A percentile compares a stretch with the other conserved stretches of the same genome.
Conservation (phyloP, 2,888 invertebrate genomes). For the Lycocerus yunnanus region DNA sequence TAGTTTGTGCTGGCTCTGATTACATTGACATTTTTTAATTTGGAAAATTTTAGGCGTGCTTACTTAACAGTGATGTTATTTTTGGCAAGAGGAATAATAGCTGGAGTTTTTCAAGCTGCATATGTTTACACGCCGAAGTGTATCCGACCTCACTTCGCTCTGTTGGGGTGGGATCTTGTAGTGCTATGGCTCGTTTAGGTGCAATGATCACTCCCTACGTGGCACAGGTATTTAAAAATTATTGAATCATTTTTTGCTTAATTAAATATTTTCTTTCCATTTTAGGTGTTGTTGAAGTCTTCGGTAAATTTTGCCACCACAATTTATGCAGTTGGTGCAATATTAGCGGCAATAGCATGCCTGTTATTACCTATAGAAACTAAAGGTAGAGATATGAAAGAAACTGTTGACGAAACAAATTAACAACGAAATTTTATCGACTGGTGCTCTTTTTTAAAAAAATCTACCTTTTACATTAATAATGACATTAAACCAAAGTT, state of each 20-base stretch:
- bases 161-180: constrained; percentile 91
- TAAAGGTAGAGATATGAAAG: constrained; percentile 71
- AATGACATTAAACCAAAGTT: constrained; percentile 23
- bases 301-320: constrained; percentile 75
- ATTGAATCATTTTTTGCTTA: background rate
- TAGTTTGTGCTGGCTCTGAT: too few species aligned
- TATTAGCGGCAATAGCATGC: constrained; percentile 76
- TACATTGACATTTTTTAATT: background rate
- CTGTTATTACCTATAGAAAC: constrained; percentile 86
- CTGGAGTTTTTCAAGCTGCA: constrained; percentile 93
- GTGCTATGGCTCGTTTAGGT: constrained; percentile 87
- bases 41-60: constrained; percentile 63
- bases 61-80: constrained; percentile 83
- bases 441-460: constrained; percentile 18
- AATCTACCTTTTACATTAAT: too few species aligned
- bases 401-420: constrained; percentile 54
- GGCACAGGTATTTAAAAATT: constrained; percentile 71
- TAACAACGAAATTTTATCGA: background rate
- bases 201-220: constrained; percentile 94
- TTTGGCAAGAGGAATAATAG: constrained; percentile 87
- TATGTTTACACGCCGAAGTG: constrained; percentile 97
- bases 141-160: constrained; percentile 89
- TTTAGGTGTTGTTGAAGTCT: constrained; percentile 73
- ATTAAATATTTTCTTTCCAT: constrained; percentile 28
- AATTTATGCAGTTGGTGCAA: constrained; percentile 76